These are phyloP conservation scores for Drosophila grimshawi DNA, from an alignment of 1,140 invertebrate species.

Conservation along the genomic window DNA sequence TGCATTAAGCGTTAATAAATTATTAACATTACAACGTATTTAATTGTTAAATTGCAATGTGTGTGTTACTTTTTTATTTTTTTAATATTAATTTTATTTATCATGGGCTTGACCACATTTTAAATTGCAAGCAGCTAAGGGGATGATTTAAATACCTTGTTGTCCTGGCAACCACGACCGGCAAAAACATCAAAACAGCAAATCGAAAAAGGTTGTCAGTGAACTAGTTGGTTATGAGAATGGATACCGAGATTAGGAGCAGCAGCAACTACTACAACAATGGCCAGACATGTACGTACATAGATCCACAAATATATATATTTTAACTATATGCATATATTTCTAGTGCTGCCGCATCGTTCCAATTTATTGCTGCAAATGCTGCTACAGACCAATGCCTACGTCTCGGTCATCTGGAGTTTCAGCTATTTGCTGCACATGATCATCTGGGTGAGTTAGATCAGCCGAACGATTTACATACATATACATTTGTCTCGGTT, in stretches of 20 bases:
- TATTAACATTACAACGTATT: no score
- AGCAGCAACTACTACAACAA: conserved; percentile 7
- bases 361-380: conserved; percentile 93
- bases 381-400: conserved; percentile 91
- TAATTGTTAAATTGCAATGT: no score
- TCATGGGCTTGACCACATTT: no score
- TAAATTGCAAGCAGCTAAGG: not conserved
- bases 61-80: not conserved
- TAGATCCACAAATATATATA: not conserved
- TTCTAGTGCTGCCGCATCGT: conserved; percentile 84
- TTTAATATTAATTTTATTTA: conserved; percentile 5
- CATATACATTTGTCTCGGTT: not conserved
- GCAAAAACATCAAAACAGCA: not conserved
- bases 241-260: not conserved
- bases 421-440: conserved; percentile 92
- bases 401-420: conserved; percentile 90
- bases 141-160: not conserved
- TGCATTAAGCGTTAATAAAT: no score
- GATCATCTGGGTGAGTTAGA: conserved; percentile 86
- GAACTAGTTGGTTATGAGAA: not conserved
- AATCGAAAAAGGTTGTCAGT: not conserved
- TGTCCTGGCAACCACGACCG: conserved; percentile 15
- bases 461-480: no score
- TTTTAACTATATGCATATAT: not conserved
- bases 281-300: conserved; percentile 19